Conservation (phyloP, 2,797 vertebrate genomes). For the Cyclopterus lumpus region DNA sequence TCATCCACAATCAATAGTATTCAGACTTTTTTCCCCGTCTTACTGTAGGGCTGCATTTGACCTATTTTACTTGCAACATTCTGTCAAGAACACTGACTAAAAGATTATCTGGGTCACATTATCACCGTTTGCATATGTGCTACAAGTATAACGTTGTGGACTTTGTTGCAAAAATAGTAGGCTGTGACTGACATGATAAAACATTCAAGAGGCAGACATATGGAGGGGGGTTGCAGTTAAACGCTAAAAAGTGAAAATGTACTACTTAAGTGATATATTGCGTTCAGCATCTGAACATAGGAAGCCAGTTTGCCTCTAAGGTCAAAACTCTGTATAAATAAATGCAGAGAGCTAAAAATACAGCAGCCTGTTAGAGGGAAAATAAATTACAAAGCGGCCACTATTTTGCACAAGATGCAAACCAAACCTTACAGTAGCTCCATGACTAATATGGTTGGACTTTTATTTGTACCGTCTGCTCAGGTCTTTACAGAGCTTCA, state of each 20-base stretch:
- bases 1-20: slow-evolving; percentile 9
- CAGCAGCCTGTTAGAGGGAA: slow-evolving; percentile 28
- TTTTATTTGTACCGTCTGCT: slow-evolving; percentile 60
- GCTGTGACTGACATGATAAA: slow-evolving; percentile 57
- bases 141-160: slow-evolving; percentile 44
- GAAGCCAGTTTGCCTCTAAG: slow-evolving; percentile 49
- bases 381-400: slow-evolving; percentile 19
- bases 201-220: slow-evolving; percentile 45
- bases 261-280: slow-evolving; percentile 31
- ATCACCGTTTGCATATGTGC: slow-evolving; percentile 62
- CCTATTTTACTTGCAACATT: slow-evolving; percentile 49
- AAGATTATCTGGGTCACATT: slow-evolving; percentile 68
- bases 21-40: slow-evolving; percentile 2
- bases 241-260: slow-evolving; percentile 30
- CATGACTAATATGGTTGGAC: slow-evolving; percentile 40
- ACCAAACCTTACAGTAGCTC: slow-evolving; percentile 15
- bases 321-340: slow-evolving; percentile 41
- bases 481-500: slow-evolving; percentile 46
- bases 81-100: slow-evolving; percentile 42
- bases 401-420: slow-evolving; percentile 31
- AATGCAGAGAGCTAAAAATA: slow-evolving; percentile 49
- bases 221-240: slow-evolving; percentile 2
- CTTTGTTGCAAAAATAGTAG: slow-evolving; percentile 63
- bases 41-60: slow-evolving; percentile 47
- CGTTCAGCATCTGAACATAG: slow-evolving; percentile 33